A percentile compares a stretch with the other conserved stretches of the same genome.
Conservation (phyloP, 2,888 invertebrate species). For the Acleris holmiana region DNA sequence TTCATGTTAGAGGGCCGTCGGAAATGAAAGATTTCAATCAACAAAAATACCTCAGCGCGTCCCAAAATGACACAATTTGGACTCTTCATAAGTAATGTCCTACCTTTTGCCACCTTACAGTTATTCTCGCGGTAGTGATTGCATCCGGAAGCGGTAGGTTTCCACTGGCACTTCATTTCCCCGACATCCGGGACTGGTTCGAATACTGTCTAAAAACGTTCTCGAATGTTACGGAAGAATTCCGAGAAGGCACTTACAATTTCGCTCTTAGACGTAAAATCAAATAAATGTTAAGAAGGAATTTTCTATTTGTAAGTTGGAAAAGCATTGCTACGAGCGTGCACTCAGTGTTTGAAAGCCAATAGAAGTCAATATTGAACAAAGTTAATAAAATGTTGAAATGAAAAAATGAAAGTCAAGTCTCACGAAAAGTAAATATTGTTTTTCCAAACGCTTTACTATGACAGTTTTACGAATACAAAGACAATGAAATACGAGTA, state of each 20-base stretch:
- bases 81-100: conserved; percentile 11
- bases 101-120: conserved; percentile 3
- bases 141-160: conserved; percentile 18
- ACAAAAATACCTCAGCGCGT: background rate
- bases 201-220: conserved; percentile 16
- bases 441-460: no score
- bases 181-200: conserved; percentile 17
- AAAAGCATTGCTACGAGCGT: no score
- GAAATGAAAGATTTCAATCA: conserved; percentile 24
- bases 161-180: conserved; percentile 31
- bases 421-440: no score
- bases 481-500: no score
- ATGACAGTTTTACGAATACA: no score
- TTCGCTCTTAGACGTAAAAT: conserved; percentile 6
- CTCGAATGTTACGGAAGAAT: conserved; percentile 5
- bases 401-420: no score
- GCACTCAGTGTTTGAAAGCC: no score
- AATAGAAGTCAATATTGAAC: no score
- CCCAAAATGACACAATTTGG: background rate
- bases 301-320: background rate
- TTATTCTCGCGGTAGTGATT: conserved; percentile 2
- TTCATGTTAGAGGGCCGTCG: background rate
- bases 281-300: conserved; percentile 19
- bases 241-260: conserved; percentile 2
- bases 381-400: no score